Evolutionary conservation across 1,140 invertebrate genomes (phyloP).

Genomic region (Drosophila pachea): DNA sequence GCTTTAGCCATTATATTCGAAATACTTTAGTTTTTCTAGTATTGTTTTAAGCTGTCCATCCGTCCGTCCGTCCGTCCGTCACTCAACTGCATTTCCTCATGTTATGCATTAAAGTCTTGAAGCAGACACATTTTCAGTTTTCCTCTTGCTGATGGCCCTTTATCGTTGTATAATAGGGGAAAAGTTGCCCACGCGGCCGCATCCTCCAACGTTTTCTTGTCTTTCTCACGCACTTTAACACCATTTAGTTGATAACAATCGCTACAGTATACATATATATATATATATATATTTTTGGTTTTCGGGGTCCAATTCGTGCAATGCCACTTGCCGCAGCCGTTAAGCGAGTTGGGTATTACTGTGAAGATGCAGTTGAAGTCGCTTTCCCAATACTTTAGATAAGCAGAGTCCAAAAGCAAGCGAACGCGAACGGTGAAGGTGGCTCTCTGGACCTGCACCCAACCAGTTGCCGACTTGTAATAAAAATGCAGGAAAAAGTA

Average conservation of each 20-base stretch:
- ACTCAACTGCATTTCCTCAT: constrained; percentile 39
- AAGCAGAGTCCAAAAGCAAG: constrained; percentile 62
- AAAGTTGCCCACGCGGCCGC: constrained; percentile 48
- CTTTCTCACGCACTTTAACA: constrained; percentile 76
- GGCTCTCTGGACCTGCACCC: constrained; percentile 62
- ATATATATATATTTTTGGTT: constrained; percentile 23
- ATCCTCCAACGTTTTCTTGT: constrained; percentile 41
- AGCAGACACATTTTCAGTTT: constrained; percentile 22
- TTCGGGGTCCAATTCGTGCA: constrained; percentile 43
- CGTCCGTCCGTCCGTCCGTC: too few species aligned
- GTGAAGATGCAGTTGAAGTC: constrained; percentile 35
- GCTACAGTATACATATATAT: constrained; percentile 29
- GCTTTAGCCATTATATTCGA: constrained; percentile 35
- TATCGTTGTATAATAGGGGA: constrained; percentile 62
- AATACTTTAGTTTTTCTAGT: constrained; percentile 32
- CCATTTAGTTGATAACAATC: constrained; percentile 77
- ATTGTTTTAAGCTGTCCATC: constrained; percentile 39
- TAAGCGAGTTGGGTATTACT: constrained; percentile 23
- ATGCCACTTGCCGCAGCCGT: constrained; percentile 64
- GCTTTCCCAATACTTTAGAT: constrained; percentile 65
- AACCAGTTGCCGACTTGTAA: constrained; percentile 60
- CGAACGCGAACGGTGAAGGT: constrained; percentile 60
- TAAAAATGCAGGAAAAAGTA: constrained; percentile 73
- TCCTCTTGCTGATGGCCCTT: constrained; percentile 17
- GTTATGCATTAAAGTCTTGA: constrained; percentile 27